Evolutionary conservation across 2,888 invertebrate genomes (phyloP), one percentile per base, ranked within the genome.

Genomic region (Anoplius nigerrimus): DNA sequence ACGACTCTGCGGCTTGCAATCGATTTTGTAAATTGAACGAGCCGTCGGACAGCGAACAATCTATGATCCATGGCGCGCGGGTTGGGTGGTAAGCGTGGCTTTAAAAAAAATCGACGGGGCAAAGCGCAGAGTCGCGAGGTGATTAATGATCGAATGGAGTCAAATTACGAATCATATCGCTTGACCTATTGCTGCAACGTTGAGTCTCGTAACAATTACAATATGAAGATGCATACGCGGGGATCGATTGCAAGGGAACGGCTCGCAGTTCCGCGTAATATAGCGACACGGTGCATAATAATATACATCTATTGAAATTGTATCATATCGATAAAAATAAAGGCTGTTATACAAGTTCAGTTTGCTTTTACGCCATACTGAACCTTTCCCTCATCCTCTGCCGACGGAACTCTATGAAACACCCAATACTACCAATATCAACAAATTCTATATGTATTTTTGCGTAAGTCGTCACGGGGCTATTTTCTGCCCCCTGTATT

Each of bases 271-370:
- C 24, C 46, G 56, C 62, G 55, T 46, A 48, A 62, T n/a, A 34
- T 61, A 61, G 62, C 55, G 56, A 60, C 55, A 58, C 46, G 62
- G 53, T 53, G 51, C 51, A 20, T 43, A 53, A 61, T 54, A 43
- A 60, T 46, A 60, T 53, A 69, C 60, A 51, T 66, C 72, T 62
- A 73, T 69, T 51, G 71, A 76, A 78, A 78, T 80, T 79, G 79
- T 78, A 76, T 74, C 70, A 76, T 76, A 79, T 75, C 76, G 72
- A 80, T 80, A 79, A 84, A n/a, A 86, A 87, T 87, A 87, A 86
- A 86, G 81, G 83, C 87, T 86, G 86, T 87, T 86, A 84, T 84
- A 86, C 80, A 83, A 86, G 75, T 79, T 79, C 57, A 51, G 24
- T 62, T 24, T 11, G 27, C 21, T 13, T 8, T 24, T 59, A 13